Percentiles rank a stretch among this genome's conserved stretches.
Evolutionary conservation across 2,888 invertebrate species (phyloP).

Genomic region (Sturmia bella): DNA sequence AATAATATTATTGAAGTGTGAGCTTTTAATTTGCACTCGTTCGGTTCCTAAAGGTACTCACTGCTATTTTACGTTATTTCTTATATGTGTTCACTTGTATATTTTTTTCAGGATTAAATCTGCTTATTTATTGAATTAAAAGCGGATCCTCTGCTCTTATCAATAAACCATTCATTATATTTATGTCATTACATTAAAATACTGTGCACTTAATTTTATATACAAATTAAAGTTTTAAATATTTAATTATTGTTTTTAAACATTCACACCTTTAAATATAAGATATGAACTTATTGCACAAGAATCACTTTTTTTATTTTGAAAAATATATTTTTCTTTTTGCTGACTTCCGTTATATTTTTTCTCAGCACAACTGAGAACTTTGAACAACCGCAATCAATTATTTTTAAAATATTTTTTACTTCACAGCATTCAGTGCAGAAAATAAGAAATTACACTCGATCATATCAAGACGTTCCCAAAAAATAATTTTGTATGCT

Average conservation of each 20-base stretch:
- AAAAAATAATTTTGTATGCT: conserved; percentile 27
- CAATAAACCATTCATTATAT: background rate
- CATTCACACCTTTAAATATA: conserved; percentile 57
- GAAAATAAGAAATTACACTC: conserved; percentile 30
- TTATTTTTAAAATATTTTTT: conserved; percentile 38
- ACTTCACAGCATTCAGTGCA: conserved; percentile 5
- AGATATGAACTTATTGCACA: conserved; percentile 33
- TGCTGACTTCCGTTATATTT: conserved; percentile 37
- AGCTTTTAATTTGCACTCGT: too few relatives aligned
- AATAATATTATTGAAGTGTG: too few relatives aligned
- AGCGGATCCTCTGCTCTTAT: too few relatives aligned
- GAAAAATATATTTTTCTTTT: conserved; percentile 17
- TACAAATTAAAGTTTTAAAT: background rate
- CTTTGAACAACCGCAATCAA: conserved; percentile 39
- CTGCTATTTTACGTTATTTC: too few relatives aligned
- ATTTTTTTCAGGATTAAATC: too few relatives aligned
- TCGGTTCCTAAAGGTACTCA: too few relatives aligned
- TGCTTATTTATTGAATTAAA: too few relatives aligned
- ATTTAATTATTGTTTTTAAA: background rate
- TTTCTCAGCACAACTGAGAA: conserved; percentile 33
- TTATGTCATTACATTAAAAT: conserved; percentile 25
- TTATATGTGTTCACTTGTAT: too few relatives aligned
- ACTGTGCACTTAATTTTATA: conserved; percentile 49
- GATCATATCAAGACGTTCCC: background rate
- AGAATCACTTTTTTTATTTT: conserved; percentile 19